Conservation (phyloP, 1,140 invertebrate genomes). For the Samia ricini region DNA sequence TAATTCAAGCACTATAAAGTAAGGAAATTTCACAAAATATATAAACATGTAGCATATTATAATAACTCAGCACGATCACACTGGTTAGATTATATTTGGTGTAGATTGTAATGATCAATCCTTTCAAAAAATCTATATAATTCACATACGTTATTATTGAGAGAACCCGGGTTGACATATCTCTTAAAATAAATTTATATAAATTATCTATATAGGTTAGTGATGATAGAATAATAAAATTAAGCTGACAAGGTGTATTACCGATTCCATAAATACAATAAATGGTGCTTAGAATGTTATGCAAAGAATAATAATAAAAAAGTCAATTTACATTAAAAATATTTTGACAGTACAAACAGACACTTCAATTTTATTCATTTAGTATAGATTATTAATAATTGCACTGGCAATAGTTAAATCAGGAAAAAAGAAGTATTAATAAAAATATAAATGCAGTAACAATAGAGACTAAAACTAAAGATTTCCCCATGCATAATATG, state of each 20-base stretch:
- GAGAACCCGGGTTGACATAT: not conserved
- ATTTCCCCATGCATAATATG: too few species aligned
- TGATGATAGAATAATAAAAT: not conserved
- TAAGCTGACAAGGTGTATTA: too few species aligned
- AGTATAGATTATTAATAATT: too few species aligned
- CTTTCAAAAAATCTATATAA: not conserved
- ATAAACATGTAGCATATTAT: not conserved
- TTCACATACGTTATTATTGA: not conserved
- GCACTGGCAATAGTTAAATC: too few species aligned
- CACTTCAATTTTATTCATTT: too few species aligned
- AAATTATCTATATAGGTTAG: too few species aligned
- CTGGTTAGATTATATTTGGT: not conserved
- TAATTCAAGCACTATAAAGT: not conserved
- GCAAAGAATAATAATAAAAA: not conserved
- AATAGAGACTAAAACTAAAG: too few species aligned
- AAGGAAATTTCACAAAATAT: not conserved
- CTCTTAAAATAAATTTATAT: not conserved
- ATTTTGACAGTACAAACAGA: too few species aligned
- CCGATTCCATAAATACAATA: not conserved
- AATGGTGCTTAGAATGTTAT: not conserved
- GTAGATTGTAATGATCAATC: not conserved
- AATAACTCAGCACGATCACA: not conserved
- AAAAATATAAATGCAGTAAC: too few species aligned
- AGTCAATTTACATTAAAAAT: conserved; percentile 17
- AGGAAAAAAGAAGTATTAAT: too few species aligned